Evolutionary conservation across 1,140 invertebrate genomes (phyloP).

Genomic region (Mylabris phalerata): DNA sequence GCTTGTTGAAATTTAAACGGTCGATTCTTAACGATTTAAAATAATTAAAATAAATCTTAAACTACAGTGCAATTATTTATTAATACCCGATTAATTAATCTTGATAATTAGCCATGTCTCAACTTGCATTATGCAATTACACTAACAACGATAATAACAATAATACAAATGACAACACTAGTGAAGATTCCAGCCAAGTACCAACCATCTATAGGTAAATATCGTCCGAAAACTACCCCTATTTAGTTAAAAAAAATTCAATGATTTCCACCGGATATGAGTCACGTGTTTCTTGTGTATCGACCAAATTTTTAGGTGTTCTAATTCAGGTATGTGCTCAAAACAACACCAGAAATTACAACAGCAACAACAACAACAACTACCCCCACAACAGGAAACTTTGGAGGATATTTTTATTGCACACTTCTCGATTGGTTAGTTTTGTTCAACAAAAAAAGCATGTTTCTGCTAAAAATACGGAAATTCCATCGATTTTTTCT

Average conservation of each 20-base stretch:
- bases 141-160: conserved; percentile 58
- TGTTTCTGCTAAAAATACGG: no score
- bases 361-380: background rate
- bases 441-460: no score
- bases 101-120: conserved; percentile 38
- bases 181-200: conserved; percentile 71
- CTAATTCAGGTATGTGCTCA: background rate
- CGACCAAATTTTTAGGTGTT: background rate
- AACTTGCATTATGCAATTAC: conserved; percentile 43
- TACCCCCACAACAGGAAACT: no score
- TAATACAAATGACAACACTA: conserved; percentile 61
- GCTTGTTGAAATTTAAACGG: conserved; percentile 7
- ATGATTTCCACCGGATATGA: background rate
- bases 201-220: conserved; percentile 72
- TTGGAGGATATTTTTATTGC: no score
- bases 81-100: background rate
- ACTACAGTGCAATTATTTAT: conserved; percentile 2
- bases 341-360: background rate
- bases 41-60: background rate
- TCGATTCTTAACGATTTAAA: background rate
- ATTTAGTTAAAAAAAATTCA: background rate
- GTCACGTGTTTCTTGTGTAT: background rate
- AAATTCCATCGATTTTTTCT: no score
- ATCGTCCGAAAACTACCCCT: background rate
- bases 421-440: no score